phyloP scores from a whole-genome alignment of 1,140 invertebrate species.

The Trialeurodes vaporariorum region DNA sequence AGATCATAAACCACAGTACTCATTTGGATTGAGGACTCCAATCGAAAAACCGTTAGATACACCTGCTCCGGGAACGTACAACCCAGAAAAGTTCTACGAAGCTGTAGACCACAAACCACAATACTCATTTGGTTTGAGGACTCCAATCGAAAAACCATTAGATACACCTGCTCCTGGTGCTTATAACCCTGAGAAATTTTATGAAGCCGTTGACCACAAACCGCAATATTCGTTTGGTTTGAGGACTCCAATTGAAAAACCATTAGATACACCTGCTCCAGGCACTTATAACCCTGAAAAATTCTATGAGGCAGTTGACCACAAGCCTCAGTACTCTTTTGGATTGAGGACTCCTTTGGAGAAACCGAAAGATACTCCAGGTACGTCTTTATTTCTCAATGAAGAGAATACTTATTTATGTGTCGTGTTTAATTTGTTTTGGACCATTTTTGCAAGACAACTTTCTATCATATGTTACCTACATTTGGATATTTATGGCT shows the following conservation, averaged over 20 bases:
- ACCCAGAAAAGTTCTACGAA: conserved; percentile 21
- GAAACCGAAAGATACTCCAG: conserved; percentile 39
- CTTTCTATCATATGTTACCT: too few species aligned
- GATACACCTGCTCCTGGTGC: conserved; percentile 71
- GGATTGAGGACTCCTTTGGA: conserved; percentile 13
- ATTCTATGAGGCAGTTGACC: conserved; percentile 21
- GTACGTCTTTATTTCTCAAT: conserved; percentile 12
- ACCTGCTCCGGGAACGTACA: conserved; percentile 29
- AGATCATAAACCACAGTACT: conserved; percentile 8
- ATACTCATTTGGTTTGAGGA: conserved; percentile 19
- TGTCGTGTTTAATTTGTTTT: too few species aligned
- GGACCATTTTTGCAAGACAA: too few species aligned
- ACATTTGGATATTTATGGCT: too few species aligned
- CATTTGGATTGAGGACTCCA: conserved; percentile 17
- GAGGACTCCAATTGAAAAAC: conserved; percentile 53
- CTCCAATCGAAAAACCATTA: conserved; percentile 40
- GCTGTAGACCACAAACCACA: conserved; percentile 21
- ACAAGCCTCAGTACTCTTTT: conserved; percentile 17
- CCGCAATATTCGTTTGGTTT: conserved; percentile 27
- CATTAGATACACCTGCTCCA: conserved; percentile 67
- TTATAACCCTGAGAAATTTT: conserved; percentile 59
- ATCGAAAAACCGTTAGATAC: conserved; percentile 34
- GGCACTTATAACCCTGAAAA: conserved; percentile 65
- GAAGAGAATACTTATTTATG: too few species aligned
- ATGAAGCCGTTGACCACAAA: conserved; percentile 48